Conservation (phyloP, 2,888 invertebrate species). For the Brachyptera risi region DNA sequence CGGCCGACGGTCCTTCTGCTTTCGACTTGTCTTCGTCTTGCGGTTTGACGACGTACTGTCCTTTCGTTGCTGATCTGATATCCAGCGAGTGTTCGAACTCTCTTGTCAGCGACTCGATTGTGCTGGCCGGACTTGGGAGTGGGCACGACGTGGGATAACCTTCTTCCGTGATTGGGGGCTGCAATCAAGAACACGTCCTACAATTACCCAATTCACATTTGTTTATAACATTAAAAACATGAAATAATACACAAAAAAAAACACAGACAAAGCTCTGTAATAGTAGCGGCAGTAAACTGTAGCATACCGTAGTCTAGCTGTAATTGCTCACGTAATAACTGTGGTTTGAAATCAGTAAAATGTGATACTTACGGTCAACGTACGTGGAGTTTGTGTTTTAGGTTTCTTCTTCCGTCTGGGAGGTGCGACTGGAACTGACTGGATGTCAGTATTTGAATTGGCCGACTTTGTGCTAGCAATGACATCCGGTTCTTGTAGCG, state of each 20-base stretch:
- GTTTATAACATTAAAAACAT: not conserved
- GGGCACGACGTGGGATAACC: conserved; percentile 46
- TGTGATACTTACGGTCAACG: conserved; percentile 43
- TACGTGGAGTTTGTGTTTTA: conserved; percentile 44
- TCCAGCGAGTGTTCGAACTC: conserved; percentile 82
- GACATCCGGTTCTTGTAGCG: conserved; percentile 82
- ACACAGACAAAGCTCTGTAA: no score
- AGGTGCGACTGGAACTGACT: conserved; percentile 61
- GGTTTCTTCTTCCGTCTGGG: conserved; percentile 74
- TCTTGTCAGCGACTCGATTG: conserved; percentile 71
- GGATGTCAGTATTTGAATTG: conserved; percentile 40
- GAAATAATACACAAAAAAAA: no score
- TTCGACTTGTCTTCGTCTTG: conserved; percentile 67
- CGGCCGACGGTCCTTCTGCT: conserved; percentile 58
- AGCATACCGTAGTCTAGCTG: no score
- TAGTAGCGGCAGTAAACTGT: no score
- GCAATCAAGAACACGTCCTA: conserved; percentile 33
- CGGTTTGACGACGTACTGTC: conserved; percentile 57
- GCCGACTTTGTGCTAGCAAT: conserved; percentile 81
- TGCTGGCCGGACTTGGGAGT: conserved; percentile 71
- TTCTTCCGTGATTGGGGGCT: conserved; percentile 46
- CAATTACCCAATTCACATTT: no score
- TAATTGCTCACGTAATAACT: no score
- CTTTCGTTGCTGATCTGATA: conserved; percentile 58
- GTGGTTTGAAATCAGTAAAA: no score